Percentiles rank a stretch among this genome's conserved stretches.
phyloP scores from a whole-genome alignment of 2,113 vertebrate genomes.

The Mirounga angustirostris region DNA sequence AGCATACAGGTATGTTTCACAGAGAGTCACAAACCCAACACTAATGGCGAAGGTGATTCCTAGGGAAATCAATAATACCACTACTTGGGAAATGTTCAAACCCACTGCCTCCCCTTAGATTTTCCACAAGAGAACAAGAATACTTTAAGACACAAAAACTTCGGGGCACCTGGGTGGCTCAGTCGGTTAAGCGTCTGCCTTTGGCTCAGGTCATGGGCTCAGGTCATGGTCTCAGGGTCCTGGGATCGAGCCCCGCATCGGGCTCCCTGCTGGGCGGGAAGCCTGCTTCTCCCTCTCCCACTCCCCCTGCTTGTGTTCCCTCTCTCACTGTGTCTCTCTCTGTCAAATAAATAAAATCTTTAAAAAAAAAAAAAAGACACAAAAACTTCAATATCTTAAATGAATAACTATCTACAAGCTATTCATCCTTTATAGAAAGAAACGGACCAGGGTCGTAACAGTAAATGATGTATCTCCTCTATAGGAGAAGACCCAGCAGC shows the following conservation, averaged over 20 bases:
- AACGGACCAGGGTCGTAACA: neutral
- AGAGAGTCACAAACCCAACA: neutral
- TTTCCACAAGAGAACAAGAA: conserved; percentile 45
- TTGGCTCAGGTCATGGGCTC: too few species aligned
- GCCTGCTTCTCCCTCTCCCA: too few species aligned
- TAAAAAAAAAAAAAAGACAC: neutral
- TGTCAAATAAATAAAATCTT: too few species aligned
- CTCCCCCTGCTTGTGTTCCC: too few species aligned
- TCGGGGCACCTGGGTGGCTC: neutral
- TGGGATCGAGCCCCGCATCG: too few species aligned
- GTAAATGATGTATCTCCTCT: neutral
- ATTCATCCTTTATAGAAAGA: neutral
- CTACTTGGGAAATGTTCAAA: neutral
- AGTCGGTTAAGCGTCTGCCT: too few species aligned
- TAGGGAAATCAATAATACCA: neutral
- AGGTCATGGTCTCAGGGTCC: too few species aligned
- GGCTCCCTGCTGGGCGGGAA: too few species aligned
- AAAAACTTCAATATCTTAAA: neutral
- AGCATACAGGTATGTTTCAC: neutral
- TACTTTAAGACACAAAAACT: conserved; percentile 27
- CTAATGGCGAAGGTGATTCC: neutral
- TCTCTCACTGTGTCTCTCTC: too few species aligned
- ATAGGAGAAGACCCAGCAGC: rapidly evolving
- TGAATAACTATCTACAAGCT: neutral
- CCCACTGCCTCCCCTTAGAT: neutral